These are phyloP conservation scores for Phyllotis vaccarum DNA, from an alignment of 2,797 vertebrate species.

Conservation along the genomic window DNA sequence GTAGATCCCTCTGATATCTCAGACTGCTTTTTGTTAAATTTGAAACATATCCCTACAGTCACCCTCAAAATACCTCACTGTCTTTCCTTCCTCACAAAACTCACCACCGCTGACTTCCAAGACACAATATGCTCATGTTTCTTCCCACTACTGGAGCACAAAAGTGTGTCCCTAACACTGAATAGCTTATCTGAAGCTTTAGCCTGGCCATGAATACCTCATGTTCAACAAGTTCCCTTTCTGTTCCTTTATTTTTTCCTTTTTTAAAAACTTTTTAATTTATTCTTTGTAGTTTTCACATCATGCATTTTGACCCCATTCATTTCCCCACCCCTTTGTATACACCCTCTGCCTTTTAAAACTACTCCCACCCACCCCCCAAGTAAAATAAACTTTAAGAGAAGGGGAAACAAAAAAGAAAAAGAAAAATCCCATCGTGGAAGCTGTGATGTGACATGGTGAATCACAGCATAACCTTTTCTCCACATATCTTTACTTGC, in stretches of 20 bases:
- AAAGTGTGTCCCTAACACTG: neutral
- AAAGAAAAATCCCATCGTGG: neutral
- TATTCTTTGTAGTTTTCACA: neutral
- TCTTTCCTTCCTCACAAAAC: neutral
- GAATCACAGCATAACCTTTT: neutral
- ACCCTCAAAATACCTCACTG: neutral
- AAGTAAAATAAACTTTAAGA: neutral
- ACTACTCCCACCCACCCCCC: neutral
- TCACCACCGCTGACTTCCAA: neutral
- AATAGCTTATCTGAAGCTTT: neutral
- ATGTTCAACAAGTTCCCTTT: neutral
- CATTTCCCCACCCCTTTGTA: neutral
- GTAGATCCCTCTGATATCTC: too few species aligned
- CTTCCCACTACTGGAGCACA: too few species aligned
- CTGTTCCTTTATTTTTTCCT: neutral
- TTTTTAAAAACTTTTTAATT: neutral
- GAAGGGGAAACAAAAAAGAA: neutral
- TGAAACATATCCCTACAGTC: too few species aligned
- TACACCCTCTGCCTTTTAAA: neutral
- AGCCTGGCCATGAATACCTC: neutral
- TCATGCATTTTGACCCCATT: neutral
- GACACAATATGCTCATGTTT: neutral
- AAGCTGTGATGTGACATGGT: neutral
- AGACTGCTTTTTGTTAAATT: too few species aligned
- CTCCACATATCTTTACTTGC: neutral